These are phyloP conservation scores for Catocala nupta DNA, from an alignment of 2,888 invertebrate genomes.

Conservation along the genomic window DNA sequence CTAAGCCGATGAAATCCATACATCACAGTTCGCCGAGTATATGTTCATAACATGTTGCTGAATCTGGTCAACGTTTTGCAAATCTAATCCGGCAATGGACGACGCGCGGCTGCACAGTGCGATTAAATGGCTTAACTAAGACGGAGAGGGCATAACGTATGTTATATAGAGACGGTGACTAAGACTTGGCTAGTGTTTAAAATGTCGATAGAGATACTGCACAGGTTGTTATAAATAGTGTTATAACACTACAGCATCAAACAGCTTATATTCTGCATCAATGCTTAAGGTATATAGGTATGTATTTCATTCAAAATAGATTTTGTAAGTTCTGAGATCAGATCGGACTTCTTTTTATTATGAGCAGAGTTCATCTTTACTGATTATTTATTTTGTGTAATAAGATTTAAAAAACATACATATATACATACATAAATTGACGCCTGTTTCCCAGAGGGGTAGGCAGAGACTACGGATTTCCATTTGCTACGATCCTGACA, in stretches of 20 bases:
- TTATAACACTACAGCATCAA: neutral
- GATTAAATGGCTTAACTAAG: conserved; percentile 39
- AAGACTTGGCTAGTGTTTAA: neutral
- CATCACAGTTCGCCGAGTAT: conserved; percentile 20
- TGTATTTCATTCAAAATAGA: too few relatives aligned
- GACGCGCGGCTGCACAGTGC: conserved; percentile 5
- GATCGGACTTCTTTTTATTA: too few relatives aligned
- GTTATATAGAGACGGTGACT: neutral
- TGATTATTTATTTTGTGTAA: too few relatives aligned
- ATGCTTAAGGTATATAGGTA: too few relatives aligned
- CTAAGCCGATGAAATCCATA: conserved; percentile 29
- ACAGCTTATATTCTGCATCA: neutral
- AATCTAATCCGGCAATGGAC: conserved; percentile 34
- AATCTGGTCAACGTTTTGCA: conserved; percentile 28
- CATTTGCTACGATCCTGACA: too few relatives aligned
- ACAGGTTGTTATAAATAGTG: too few relatives aligned
- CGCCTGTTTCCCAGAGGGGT: too few relatives aligned
- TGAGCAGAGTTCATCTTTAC: too few relatives aligned
- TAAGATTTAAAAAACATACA: too few relatives aligned
- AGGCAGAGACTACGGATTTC: too few relatives aligned
- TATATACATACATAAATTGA: too few relatives aligned
- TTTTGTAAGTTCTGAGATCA: too few relatives aligned
- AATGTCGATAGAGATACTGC: neutral
- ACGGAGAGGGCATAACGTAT: conserved; percentile 14
- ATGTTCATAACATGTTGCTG: conserved; percentile 18